These are phyloP conservation scores for Alligator mississippiensis DNA, from an alignment of 2,113 vertebrate species.

Conservation along the genomic window DNA sequence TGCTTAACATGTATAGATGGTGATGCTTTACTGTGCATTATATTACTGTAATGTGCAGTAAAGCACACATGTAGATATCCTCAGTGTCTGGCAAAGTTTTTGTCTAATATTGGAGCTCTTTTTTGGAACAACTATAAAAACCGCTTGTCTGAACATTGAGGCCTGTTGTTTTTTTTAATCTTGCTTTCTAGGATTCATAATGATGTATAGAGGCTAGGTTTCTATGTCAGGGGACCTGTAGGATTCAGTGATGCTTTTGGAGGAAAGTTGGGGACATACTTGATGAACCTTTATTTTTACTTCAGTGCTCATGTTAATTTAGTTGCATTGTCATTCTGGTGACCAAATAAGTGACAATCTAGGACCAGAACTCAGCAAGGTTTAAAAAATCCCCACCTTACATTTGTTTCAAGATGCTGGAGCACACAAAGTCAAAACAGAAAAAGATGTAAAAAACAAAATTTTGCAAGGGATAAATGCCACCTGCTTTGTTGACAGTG, in stretches of 20 bases:
- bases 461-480: constrained; percentile 34
- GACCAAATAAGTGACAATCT: neutral
- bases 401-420: neutral
- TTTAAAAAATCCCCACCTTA: neutral
- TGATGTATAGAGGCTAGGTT: neutral
- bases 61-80: too few species aligned
- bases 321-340: neutral
- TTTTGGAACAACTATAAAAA: too few species aligned
- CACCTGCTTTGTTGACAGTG: constrained; percentile 60
- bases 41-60: too few species aligned
- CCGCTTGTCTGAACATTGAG: too few species aligned
- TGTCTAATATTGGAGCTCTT: too few species aligned
- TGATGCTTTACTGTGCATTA: too few species aligned
- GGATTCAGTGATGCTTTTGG: neutral
- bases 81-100: too few species aligned
- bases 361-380: neutral
- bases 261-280: neutral
- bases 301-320: neutral
- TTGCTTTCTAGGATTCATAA: neutral
- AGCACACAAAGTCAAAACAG: neutral
- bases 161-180: neutral
- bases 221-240: neutral
- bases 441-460: neutral
- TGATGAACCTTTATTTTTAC: neutral
- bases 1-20: too few species aligned